A percentile compares a stretch with the other conserved stretches of the same genome.
These are phyloP conservation scores for Cyphomyrus discorhynchus DNA, from an alignment of 2,113 vertebrate species.

Conservation along the genomic window DNA sequence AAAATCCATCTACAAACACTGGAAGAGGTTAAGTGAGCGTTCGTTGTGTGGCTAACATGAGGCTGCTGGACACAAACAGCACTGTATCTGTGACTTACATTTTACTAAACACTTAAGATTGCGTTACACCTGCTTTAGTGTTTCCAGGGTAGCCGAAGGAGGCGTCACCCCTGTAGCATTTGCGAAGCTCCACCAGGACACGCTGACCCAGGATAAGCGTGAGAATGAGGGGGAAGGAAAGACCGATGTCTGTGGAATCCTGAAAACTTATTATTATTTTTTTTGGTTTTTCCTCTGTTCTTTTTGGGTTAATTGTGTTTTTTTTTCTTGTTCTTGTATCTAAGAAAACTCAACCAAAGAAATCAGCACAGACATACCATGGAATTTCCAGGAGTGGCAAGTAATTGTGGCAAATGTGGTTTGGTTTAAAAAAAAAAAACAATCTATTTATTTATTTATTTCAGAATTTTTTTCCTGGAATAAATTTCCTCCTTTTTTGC, in stretches of 20 bases:
- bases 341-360: not conserved
- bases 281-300: not conserved
- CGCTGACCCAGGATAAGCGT: not conserved
- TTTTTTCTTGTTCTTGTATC: not conserved
- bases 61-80: not conserved
- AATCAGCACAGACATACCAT: not conserved
- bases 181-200: not conserved
- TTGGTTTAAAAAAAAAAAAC: too few species aligned
- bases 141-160: not conserved
- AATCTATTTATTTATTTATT: too few species aligned
- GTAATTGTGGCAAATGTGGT: not conserved
- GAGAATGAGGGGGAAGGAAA: not conserved
- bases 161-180: not conserved
- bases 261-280: not conserved
- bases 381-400: not conserved
- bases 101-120: not conserved
- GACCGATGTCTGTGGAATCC: not conserved
- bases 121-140: not conserved
- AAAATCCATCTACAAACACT: not conserved
- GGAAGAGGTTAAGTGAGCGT: not conserved
- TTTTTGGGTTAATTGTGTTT: not conserved
- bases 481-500: not conserved
- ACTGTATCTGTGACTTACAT: not conserved
- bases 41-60: not conserved
- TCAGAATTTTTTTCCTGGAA: not conserved